Conservation (phyloP, 2,888 invertebrate species). For the Acleris emargana region DNA sequence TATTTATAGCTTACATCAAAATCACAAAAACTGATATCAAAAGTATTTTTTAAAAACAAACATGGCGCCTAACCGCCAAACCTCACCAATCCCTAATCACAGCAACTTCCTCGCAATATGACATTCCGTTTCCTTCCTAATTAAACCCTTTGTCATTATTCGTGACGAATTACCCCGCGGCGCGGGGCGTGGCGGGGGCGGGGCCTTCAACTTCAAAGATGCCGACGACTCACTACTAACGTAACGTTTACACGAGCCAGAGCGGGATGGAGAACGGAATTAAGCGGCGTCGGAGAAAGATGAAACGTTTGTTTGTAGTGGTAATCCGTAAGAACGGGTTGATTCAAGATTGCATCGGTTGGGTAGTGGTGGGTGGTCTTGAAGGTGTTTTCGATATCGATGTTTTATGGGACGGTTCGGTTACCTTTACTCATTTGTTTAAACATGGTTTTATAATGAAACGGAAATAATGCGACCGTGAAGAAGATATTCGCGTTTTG, state of each 20-base stretch:
- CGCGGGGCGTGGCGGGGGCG: slow-evolving; percentile 64
- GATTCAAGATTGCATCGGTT: slow-evolving; percentile 72
- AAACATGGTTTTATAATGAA: too few relatives aligned
- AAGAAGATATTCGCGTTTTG: too few relatives aligned
- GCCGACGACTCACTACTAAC: slow-evolving; percentile 71
- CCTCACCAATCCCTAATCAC: slow-evolving; percentile 5
- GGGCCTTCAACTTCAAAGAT: slow-evolving; percentile 72
- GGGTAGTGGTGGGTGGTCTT: slow-evolving; percentile 62
- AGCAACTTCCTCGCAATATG: slow-evolving; percentile 48
- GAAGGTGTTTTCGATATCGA: slow-evolving; percentile 47
- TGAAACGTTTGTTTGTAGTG: slow-evolving; percentile 65
- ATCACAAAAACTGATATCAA: not conserved
- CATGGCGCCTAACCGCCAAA: not conserved
- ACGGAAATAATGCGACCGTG: too few relatives aligned
- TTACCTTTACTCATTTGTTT: too few relatives aligned
- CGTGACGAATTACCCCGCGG: slow-evolving; percentile 75
- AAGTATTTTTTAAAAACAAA: too few relatives aligned
- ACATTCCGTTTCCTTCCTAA: slow-evolving; percentile 63
- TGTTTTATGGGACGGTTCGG: slow-evolving; percentile 30
- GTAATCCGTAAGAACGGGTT: slow-evolving; percentile 76
- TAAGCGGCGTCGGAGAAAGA: slow-evolving; percentile 49
- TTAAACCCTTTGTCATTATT: slow-evolving; percentile 80
- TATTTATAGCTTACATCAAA: not conserved
- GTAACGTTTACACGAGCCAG: slow-evolving; percentile 63
- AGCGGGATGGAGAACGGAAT: slow-evolving; percentile 42